These are phyloP conservation scores for Menidia menidia DNA, from an alignment of 2,797 vertebrate species.

Conservation along the genomic window DNA sequence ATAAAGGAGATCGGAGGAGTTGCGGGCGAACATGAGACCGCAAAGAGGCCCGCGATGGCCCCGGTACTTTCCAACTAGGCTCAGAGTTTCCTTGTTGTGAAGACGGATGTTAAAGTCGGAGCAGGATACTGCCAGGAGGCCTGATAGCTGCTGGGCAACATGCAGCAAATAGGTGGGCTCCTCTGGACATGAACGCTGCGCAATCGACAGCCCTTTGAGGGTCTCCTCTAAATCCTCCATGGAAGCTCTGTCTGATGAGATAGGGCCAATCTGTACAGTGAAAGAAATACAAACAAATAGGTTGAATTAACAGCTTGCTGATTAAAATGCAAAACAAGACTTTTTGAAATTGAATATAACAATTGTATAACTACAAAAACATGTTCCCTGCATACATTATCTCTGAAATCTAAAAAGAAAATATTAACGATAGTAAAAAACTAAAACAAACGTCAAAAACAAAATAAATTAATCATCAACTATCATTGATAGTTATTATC, in stretches of 20 bases:
- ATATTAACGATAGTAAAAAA: too few species aligned
- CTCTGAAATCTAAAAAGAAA: too few species aligned
- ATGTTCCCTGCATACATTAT: too few species aligned
- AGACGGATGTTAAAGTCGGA: constrained; percentile 84
- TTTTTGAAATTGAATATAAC: too few species aligned
- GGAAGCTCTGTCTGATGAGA: neutral
- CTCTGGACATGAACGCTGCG: constrained; percentile 73
- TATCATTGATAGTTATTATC: too few species aligned
- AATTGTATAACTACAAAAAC: too few species aligned
- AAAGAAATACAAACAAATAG: neutral
- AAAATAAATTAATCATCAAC: too few species aligned
- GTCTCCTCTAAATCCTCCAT: constrained; percentile 87
- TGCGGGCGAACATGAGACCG: constrained; percentile 83
- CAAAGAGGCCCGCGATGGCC: constrained; percentile 73
- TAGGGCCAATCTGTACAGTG: neutral
- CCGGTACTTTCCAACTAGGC: constrained; percentile 71
- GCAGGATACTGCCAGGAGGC: constrained; percentile 85
- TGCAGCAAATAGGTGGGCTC: constrained; percentile 88
- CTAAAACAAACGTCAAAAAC: too few species aligned
- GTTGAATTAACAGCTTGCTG: too few species aligned
- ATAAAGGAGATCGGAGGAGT: constrained; percentile 76
- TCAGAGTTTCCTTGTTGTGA: constrained; percentile 84
- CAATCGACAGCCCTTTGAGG: constrained; percentile 83
- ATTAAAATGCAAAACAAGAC: too few species aligned
- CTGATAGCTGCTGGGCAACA: constrained; percentile 72